phyloP scores from a whole-genome alignment of 2,888 invertebrate genomes.

The Odontocerum albicorne region DNA sequence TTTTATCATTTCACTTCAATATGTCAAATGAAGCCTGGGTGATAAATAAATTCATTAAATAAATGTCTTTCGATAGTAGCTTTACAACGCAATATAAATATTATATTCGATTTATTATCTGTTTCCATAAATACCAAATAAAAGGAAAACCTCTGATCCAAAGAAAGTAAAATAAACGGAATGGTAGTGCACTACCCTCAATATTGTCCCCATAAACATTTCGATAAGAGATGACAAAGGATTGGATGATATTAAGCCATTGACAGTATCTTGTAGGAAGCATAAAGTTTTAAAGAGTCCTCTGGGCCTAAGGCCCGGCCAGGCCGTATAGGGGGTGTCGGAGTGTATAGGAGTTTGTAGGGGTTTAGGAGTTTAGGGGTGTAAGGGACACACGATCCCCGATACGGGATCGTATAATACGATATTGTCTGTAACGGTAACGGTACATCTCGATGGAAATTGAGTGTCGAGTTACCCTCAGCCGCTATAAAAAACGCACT shows the following conservation, averaged over 20 bases:
- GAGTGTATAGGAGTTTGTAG: no score
- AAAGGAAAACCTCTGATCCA: no score
- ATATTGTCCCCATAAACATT: neutral
- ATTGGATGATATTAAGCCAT: neutral
- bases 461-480: constrained; percentile 36
- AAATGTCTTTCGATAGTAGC: no score
- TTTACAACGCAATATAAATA: no score
- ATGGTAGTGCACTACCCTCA: no score
- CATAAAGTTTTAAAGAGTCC: constrained; percentile 37
- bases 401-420: constrained; percentile 30
- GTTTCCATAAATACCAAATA: no score
- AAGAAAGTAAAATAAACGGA: no score
- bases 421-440: constrained; percentile 34
- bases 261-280: constrained; percentile 9
- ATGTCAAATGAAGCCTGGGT: no score
- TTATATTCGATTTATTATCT: no score
- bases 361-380: no score
- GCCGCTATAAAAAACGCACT: constrained; percentile 36
- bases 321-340: neutral
- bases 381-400: neutral
- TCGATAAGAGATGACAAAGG: neutral
- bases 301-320: constrained; percentile 22
- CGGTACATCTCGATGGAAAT: constrained; percentile 35
- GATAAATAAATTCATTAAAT: no score
- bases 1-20: no score